phyloP scores from a whole-genome alignment of 2,888 invertebrate species.

The Heteropelma amictum region DNA sequence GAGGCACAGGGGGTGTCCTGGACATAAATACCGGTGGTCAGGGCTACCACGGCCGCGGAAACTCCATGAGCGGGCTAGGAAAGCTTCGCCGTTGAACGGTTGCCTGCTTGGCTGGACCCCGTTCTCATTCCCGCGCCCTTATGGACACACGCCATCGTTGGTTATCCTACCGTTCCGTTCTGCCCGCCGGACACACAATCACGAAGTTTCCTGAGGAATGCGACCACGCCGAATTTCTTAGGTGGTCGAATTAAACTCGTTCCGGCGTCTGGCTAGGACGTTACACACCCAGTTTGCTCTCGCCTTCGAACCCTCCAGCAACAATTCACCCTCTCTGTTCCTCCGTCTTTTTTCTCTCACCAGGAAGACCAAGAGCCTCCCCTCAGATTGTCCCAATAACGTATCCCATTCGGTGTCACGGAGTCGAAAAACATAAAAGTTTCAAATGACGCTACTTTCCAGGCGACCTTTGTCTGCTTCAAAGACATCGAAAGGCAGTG shows the following conservation, averaged over 20 bases:
- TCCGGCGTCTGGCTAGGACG: constrained; percentile 67
- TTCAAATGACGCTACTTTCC: neutral
- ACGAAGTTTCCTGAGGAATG: constrained; percentile 77
- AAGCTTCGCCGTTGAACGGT: constrained; percentile 68
- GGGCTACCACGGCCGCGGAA: constrained; percentile 54
- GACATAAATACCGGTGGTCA: constrained; percentile 77
- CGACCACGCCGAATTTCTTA: constrained; percentile 77
- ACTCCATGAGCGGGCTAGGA: constrained; percentile 61
- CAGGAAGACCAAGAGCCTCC: constrained; percentile 27
- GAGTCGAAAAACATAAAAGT: neutral
- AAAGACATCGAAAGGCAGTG: too few species aligned
- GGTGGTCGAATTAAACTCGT: constrained; percentile 77
- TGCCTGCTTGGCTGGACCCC: constrained; percentile 42
- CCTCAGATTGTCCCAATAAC: constrained; percentile 27
- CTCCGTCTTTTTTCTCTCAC: neutral
- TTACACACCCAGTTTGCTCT: constrained; percentile 51
- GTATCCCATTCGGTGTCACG: neutral
- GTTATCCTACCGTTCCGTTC: constrained; percentile 36
- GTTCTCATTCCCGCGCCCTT: neutral
- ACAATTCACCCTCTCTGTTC: neutral
- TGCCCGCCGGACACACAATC: constrained; percentile 75
- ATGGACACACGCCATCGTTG: constrained; percentile 57
- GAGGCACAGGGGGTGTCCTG: constrained; percentile 69
- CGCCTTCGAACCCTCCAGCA: constrained; percentile 7
- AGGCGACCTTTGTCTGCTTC: neutral